These are phyloP conservation scores for Operophtera brumata DNA, from an alignment of 2,888 invertebrate species.

Conservation along the genomic window DNA sequence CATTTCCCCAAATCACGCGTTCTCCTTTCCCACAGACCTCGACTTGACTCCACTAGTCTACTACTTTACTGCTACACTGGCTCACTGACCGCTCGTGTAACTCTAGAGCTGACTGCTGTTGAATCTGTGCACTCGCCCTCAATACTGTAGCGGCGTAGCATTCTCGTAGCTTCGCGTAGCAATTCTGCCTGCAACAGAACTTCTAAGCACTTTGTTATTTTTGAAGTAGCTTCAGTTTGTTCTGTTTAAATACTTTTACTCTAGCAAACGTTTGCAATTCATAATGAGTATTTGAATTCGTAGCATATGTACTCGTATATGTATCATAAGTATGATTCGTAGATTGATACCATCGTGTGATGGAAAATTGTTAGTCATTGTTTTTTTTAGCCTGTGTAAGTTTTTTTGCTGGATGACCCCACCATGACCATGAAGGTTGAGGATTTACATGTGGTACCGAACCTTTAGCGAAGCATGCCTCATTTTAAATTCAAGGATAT, in stretches of 20 bases:
- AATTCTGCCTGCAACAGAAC: conserved; percentile 5
- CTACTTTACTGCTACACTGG: conserved; percentile 49
- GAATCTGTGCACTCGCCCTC: conserved; percentile 32
- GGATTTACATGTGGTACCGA: conserved; percentile 57
- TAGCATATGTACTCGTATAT: no score
- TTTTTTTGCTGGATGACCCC: neutral
- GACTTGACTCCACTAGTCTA: conserved; percentile 32
- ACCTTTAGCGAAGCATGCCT: conserved; percentile 42
- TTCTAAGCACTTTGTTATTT: neutral
- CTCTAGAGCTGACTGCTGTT: conserved; percentile 7
- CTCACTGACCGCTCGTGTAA: conserved; percentile 49
- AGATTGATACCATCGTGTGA: no score
- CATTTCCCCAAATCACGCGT: conserved; percentile 61
- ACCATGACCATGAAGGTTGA: neutral
- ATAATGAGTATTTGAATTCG: no score
- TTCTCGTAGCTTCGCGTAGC: conserved; percentile 37
- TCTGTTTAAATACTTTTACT: neutral
- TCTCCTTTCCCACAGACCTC: conserved; percentile 63
- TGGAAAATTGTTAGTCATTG: neutral
- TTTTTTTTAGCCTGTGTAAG: neutral
- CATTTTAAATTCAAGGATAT: conserved; percentile 53
- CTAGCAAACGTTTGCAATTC: no score
- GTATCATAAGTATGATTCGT: no score
- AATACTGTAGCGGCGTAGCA: conserved; percentile 39
- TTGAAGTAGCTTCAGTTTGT: neutral